Conservation (phyloP, 2,888 invertebrate species). For the Hydrotaea diabolus region DNA sequence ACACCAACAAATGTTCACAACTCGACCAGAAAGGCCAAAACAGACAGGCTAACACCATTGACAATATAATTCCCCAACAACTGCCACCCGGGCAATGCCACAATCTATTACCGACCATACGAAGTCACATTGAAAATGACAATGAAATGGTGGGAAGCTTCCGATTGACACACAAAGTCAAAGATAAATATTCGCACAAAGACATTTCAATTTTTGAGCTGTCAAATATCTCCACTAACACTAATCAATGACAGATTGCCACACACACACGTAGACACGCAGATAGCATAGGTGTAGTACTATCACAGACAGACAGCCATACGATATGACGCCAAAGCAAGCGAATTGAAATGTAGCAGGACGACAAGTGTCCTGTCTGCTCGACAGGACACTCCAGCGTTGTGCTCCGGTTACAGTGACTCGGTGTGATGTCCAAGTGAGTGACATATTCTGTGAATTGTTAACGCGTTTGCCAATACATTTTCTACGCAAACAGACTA, state of each 20-base stretch:
- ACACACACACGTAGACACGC: not conserved
- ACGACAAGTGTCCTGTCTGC: not conserved
- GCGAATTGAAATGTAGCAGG: slow-evolving; percentile 42
- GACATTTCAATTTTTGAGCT: slow-evolving; percentile 61
- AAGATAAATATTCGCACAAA: slow-evolving; percentile 54
- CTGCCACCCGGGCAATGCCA: not conserved
- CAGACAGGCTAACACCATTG: slow-evolving; percentile 4
- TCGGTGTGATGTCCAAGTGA: slow-evolving; percentile 17
- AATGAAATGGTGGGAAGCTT: slow-evolving; percentile 17
- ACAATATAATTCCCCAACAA: not conserved
- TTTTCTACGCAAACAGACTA: slow-evolving; percentile 21
- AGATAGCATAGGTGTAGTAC: not conserved
- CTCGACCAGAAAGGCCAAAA: not conserved
- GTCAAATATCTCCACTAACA: slow-evolving; percentile 55
- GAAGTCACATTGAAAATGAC: not conserved
- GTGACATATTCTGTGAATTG: slow-evolving; percentile 48
- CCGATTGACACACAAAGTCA: slow-evolving; percentile 44
- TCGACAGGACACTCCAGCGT: not conserved
- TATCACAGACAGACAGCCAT: slow-evolving; percentile 20
- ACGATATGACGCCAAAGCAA: slow-evolving; percentile 42
- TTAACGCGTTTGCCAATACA: slow-evolving; percentile 45
- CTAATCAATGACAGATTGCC: slow-evolving; percentile 59
- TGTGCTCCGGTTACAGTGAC: not conserved
- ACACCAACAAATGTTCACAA: slow-evolving; percentile 28
- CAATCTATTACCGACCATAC: not conserved